Percentiles rank a stretch among this genome's conserved stretches.
These are phyloP conservation scores for Sminthurides bifidus DNA, from an alignment of 1,140 invertebrate species.

Conservation along the genomic window DNA sequence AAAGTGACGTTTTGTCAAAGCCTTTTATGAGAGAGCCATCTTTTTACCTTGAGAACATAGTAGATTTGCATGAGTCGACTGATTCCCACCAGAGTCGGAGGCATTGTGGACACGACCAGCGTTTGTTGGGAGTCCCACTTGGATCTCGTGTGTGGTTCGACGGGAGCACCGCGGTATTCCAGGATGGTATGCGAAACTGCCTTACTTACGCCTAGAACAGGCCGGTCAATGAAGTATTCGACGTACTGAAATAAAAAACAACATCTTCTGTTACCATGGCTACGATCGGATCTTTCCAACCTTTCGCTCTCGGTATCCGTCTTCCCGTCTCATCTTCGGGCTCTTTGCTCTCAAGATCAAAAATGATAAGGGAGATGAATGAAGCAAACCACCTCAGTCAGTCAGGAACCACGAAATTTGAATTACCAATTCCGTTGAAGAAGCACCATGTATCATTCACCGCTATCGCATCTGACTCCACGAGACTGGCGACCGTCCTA, in stretches of 20 bases:
- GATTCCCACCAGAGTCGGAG: slow-evolving; percentile 59
- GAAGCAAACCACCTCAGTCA: too few species aligned
- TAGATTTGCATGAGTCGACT: slow-evolving; percentile 67
- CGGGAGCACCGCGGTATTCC: slow-evolving; percentile 54
- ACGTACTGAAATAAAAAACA: slow-evolving; percentile 49
- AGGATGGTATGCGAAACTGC: slow-evolving; percentile 57
- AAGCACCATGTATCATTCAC: not conserved
- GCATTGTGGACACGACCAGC: slow-evolving; percentile 63
- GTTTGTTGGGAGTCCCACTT: slow-evolving; percentile 52
- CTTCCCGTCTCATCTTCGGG: too few species aligned
- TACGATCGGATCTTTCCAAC: too few species aligned
- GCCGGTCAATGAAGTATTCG: slow-evolving; percentile 67
- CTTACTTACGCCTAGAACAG: slow-evolving; percentile 62
- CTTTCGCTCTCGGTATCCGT: too few species aligned
- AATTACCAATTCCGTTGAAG: too few species aligned
- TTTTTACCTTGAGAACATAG: slow-evolving; percentile 58
- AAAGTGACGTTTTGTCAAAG: not conserved
- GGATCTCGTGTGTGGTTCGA: slow-evolving; percentile 47
- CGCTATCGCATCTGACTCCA: not conserved
- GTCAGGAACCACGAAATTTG: too few species aligned
- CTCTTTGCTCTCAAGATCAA: not conserved
- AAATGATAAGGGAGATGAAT: too few species aligned
- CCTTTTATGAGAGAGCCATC: not conserved
- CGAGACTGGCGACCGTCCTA: not conserved
- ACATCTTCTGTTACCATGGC: too few species aligned